These are phyloP conservation scores for Pollenia angustigena DNA, from an alignment of 2,888 invertebrate genomes.

Conservation along the genomic window DNA sequence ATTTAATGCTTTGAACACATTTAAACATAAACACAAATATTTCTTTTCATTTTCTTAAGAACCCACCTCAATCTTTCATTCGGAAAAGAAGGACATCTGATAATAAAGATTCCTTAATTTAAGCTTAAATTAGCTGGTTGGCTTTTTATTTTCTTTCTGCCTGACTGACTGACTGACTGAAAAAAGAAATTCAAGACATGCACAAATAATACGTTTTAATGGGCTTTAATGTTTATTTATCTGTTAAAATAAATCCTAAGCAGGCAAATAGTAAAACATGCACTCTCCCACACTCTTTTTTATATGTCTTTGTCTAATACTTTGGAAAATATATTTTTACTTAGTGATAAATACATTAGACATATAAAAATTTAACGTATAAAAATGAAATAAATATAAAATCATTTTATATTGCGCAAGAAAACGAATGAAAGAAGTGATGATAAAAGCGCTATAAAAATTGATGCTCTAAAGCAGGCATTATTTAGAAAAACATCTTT, in stretches of 20 bases:
- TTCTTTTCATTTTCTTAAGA: neutral
- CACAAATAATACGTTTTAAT: constrained; percentile 66
- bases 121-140: neutral
- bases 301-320: neutral
- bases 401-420: neutral
- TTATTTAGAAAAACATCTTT: constrained; percentile 19
- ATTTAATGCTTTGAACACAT: constrained; percentile 55
- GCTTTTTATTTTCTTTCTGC: neutral
- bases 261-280: constrained; percentile 8
- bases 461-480: constrained; percentile 54
- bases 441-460: constrained; percentile 62
- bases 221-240: constrained; percentile 70
- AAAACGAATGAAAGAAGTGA: neutral
- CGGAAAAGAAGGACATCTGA: too few species aligned
- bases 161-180: neutral
- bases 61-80: too few species aligned
- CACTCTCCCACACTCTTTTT: neutral
- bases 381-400: constrained; percentile 31
- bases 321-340: neutral
- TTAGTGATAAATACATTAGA: constrained; percentile 22
- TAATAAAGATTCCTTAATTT: constrained; percentile 1
- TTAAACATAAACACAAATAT: constrained; percentile 35
- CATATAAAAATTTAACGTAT: constrained; percentile 25
- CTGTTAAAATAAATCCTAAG: constrained; percentile 61
- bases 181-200: constrained; percentile 44